Evolutionary conservation across 2,797 vertebrate species (phyloP).

Genomic region (Garrulus glandarius): DNA sequence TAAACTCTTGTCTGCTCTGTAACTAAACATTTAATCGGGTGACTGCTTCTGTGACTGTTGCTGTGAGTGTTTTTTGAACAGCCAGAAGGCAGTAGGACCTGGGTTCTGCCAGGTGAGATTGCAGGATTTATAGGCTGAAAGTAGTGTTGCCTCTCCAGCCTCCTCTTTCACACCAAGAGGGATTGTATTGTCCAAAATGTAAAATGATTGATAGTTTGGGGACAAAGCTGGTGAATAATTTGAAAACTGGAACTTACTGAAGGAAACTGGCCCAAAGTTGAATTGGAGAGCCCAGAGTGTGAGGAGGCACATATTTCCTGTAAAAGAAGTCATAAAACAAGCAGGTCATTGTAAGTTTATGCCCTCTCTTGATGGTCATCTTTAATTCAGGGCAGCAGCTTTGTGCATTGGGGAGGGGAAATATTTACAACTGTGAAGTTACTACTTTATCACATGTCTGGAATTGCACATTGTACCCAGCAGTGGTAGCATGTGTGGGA

Average conservation of each 20-base stretch:
- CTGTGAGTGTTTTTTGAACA: background rate
- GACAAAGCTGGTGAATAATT: background rate
- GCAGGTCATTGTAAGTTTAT: background rate
- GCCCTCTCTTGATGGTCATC: background rate
- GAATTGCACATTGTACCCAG: background rate
- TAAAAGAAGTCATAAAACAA: background rate
- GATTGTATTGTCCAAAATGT: background rate
- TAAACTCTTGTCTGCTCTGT: background rate
- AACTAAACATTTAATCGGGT: background rate
- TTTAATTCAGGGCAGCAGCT: conserved; percentile 13
- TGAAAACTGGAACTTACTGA: background rate
- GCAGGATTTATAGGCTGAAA: background rate
- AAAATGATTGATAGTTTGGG: background rate
- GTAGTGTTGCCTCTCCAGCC: background rate
- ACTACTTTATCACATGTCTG: background rate
- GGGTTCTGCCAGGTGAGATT: background rate
- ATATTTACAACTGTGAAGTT: background rate
- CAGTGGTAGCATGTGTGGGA: background rate
- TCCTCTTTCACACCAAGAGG: background rate
- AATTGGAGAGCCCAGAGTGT: background rate
- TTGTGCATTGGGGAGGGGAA: background rate
- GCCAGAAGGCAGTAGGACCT: background rate
- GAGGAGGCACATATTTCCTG: background rate
- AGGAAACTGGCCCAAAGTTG: background rate
- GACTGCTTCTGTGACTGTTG: background rate